Conservation (phyloP, 2,797 vertebrate genomes). For the Lerista edwardsae region DNA sequence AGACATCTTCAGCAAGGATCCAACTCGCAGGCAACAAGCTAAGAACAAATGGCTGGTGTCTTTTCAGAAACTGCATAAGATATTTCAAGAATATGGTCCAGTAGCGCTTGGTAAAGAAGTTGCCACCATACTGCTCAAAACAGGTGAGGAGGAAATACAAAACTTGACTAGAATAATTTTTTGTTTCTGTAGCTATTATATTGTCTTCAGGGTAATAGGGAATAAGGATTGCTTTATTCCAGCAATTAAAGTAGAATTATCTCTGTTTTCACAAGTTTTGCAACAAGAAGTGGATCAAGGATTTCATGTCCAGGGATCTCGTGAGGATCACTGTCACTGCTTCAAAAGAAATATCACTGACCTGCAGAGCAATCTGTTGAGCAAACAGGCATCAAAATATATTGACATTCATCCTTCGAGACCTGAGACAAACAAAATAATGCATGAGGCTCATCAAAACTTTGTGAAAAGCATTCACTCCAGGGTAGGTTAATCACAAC, state of each 20-base stretch:
- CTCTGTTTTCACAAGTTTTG: conserved; percentile 66
- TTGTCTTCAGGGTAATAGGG: neutral
- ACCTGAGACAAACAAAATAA: conserved; percentile 64
- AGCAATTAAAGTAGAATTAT: neutral
- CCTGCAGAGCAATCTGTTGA: conserved; percentile 72
- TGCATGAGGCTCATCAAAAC: conserved; percentile 65
- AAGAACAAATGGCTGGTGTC: conserved; percentile 68
- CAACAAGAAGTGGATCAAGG: conserved; percentile 76
- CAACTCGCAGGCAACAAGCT: conserved; percentile 63
- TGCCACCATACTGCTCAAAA: conserved; percentile 66
- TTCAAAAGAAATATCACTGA: conserved; percentile 77
- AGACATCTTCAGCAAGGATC: conserved; percentile 72
- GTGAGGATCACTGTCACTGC: conserved; percentile 75
- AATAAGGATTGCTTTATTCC: neutral
- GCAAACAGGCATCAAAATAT: conserved; percentile 64
- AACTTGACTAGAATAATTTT: conserved; percentile 18
- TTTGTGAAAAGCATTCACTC: conserved; percentile 68
- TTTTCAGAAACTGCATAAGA: conserved; percentile 59
- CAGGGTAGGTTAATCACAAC: conserved; percentile 57
- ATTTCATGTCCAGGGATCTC: conserved; percentile 47
- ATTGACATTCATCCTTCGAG: conserved; percentile 67
- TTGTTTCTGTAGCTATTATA: neutral
- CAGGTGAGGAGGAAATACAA: conserved; percentile 59
- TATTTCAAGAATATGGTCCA: conserved; percentile 61
- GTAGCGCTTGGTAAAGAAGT: conserved; percentile 61